A percentile compares a stretch with the other conserved stretches of the same genome.
phyloP scores from a whole-genome alignment of 2,888 invertebrate genomes.

The Helicoverpa assulta region DNA sequence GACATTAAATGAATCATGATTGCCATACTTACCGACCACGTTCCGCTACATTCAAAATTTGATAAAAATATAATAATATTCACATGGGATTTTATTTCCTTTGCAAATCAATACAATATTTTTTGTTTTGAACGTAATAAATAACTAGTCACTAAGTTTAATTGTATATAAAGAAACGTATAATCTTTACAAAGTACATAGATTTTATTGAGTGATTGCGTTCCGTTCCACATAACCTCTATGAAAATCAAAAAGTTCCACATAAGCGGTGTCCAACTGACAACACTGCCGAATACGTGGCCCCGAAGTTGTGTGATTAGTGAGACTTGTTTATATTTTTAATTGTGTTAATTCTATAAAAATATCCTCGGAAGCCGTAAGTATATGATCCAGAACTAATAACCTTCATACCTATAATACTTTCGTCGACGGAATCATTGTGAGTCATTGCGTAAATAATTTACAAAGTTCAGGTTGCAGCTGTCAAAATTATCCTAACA shows the following conservation, averaged over 20 bases:
- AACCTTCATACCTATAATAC: conserved; percentile 39
- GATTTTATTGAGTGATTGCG: conserved; percentile 41
- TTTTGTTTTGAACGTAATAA: neutral
- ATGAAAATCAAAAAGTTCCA: conserved; percentile 86
- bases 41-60: conserved; percentile 47
- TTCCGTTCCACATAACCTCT: conserved; percentile 69
- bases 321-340: conserved; percentile 88
- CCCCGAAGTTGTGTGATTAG: conserved; percentile 82
- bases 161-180: neutral
- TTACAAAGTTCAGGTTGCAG: conserved; percentile 74
- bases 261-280: conserved; percentile 84
- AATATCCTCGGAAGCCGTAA: conserved; percentile 80
- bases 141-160: neutral
- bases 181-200: neutral
- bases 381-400: conserved; percentile 68
- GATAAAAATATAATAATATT: neutral
- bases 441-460: conserved; percentile 61
- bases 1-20: conserved; percentile 60
- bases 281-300: conserved; percentile 89
- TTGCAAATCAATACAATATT: too few species aligned
- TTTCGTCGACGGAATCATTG: conserved; percentile 46
- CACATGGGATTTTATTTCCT: neutral
- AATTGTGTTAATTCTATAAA: conserved; percentile 78
- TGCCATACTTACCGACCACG: conserved; percentile 65
- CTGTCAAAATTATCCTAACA: conserved; percentile 76